Percentiles rank a stretch among this genome's conserved stretches.
Conservation (phyloP, 1,140 invertebrate species). For the Microvelia longipes region DNA sequence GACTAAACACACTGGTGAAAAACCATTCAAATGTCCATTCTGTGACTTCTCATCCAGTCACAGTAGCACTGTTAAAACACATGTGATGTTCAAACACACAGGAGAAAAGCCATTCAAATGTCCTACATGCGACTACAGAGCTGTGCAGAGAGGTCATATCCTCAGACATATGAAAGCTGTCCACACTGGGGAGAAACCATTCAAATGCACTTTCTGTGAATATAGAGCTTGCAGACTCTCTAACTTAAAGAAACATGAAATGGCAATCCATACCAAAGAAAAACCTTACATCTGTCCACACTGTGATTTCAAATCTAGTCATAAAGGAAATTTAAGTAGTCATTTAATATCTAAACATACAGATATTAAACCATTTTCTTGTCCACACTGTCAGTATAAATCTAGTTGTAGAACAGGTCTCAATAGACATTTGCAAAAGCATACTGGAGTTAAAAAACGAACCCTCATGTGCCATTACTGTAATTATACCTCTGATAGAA, state of each 20-base stretch:
- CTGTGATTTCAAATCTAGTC: constrained; percentile 5
- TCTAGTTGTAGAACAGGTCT: neutral
- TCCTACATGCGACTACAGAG: constrained; percentile 1
- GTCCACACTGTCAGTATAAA: constrained; percentile 1
- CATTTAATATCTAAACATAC: constrained; percentile 6
- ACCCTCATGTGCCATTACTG: neutral
- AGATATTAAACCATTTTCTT: neutral
- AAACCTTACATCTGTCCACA: constrained; percentile 1
- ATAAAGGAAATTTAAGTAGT: neutral
- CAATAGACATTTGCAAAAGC: neutral
- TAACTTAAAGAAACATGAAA: neutral
- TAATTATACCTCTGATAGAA: neutral
- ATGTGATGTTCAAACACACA: constrained; percentile 3
- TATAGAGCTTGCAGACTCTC: neutral
- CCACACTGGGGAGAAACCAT: constrained; percentile 1
- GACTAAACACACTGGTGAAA: constrained; percentile 2
- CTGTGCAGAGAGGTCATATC: constrained; percentile 3
- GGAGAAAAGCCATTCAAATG: constrained; percentile 4
- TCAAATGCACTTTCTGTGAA: constrained; percentile 2
- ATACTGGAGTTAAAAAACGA: neutral
- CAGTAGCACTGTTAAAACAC: neutral
- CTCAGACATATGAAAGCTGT: neutral
- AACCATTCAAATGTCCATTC: neutral
- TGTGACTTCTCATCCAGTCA: constrained; percentile 2
- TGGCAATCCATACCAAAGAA: neutral